Evolutionary conservation across 2,113 vertebrate species (phyloP).

Genomic region (Aleadryas rufinucha): DNA sequence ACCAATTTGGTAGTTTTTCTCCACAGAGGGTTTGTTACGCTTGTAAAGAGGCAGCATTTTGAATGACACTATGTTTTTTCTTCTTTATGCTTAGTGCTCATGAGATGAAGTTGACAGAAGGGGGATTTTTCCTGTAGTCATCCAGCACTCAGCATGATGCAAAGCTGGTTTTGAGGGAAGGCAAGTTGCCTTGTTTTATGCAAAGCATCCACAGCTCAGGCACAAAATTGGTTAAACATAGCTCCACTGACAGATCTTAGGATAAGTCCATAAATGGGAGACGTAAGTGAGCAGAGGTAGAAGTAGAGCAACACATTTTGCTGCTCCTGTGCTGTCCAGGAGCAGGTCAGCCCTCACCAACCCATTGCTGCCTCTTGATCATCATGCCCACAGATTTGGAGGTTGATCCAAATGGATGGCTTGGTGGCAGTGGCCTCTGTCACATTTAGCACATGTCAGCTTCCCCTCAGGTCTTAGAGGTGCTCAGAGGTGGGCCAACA

Average conservation of each 20-base stretch:
- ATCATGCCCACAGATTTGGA: neutral
- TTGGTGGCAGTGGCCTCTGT: neutral
- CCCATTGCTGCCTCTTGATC: neutral
- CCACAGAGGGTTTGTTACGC: neutral
- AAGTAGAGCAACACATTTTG: neutral
- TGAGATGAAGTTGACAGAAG: neutral
- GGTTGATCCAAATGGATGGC: neutral
- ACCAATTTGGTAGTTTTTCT: constrained; percentile 22
- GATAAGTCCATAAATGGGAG: neutral
- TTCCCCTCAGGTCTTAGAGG: neutral
- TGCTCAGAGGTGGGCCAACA: neutral
- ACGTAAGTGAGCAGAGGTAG: neutral
- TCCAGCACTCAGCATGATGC: neutral
- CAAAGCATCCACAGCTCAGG: neutral
- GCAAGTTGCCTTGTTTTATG: neutral
- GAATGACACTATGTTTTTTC: neutral
- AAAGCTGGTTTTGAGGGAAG: neutral
- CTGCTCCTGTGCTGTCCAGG: neutral
- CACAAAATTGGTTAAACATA: neutral
- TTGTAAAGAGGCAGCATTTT: constrained; percentile 26
- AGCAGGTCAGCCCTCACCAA: neutral
- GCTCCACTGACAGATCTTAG: neutral
- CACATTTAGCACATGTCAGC: rapidly evolving
- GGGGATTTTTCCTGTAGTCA: neutral
- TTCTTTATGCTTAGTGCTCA: neutral